phyloP scores from a whole-genome alignment of 2,113 vertebrate genomes.

The Pelmatolapia mariae region DNA sequence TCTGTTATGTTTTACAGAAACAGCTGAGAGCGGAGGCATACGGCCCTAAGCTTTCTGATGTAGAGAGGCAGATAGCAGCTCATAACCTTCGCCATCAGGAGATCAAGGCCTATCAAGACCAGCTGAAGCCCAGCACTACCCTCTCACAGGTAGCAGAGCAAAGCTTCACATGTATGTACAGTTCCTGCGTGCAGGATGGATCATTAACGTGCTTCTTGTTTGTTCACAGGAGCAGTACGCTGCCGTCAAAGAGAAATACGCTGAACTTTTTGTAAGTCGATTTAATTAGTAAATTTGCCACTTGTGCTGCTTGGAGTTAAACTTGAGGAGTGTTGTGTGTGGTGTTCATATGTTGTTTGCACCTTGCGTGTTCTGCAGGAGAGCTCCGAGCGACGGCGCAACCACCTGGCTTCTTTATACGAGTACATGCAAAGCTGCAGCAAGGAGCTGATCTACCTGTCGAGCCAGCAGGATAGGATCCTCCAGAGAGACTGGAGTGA shows the following conservation, averaged over 20 bases:
- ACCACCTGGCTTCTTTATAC: conserved; percentile 82
- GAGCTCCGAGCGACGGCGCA: conserved; percentile 70
- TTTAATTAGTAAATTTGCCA: not conserved
- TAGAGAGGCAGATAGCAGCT: conserved; percentile 88
- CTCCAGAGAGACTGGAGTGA: conserved; percentile 93
- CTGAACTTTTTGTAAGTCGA: conserved; percentile 78
- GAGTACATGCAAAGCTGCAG: conserved; percentile 88
- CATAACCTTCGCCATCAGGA: conserved; percentile 91
- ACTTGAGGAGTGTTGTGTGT: not conserved
- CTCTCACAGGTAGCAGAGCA: conserved; percentile 48
- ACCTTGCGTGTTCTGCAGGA: conserved; percentile 67
- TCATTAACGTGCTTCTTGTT: not conserved
- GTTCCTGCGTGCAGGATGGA: not conserved
- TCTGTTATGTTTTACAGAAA: conserved; percentile 72
- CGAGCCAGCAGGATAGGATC: conserved; percentile 80
- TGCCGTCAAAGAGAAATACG: conserved; percentile 75
- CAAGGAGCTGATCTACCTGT: conserved; percentile 84
- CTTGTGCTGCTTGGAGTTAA: not conserved
- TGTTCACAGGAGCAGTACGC: conserved; percentile 63
- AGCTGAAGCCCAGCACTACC: conserved; percentile 63
- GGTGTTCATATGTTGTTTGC: not conserved
- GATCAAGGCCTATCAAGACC: conserved; percentile 81
- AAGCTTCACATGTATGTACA: not conserved
- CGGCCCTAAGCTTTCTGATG: conserved; percentile 76
- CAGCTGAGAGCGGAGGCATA: conserved; percentile 67